Percentiles rank a stretch among this genome's conserved stretches.
Evolutionary conservation across 2,113 vertebrate species (phyloP).

Genomic region (Hiodon alosoides): DNA sequence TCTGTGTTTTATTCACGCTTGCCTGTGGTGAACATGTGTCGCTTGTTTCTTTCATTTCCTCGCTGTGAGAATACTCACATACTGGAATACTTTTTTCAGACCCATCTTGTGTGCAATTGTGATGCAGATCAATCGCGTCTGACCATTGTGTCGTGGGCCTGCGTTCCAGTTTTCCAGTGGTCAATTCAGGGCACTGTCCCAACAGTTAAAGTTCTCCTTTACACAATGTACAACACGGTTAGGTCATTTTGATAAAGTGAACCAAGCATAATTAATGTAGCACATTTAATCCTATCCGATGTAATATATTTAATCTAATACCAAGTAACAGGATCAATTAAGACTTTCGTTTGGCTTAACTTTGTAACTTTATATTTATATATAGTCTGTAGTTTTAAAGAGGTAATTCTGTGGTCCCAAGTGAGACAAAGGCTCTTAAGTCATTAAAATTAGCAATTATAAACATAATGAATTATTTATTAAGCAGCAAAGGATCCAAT

Average conservation of each 20-base stretch:
- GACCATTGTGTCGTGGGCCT: slow-evolving; percentile 35
- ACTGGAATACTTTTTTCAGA: background rate
- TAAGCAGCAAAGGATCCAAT: too few species aligned
- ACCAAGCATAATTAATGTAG: too few species aligned
- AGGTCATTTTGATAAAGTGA: background rate
- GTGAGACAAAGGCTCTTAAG: background rate
- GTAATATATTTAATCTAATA: too few species aligned
- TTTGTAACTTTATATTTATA: too few species aligned
- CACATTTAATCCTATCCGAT: too few species aligned
- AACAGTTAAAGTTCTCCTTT: slow-evolving; percentile 51
- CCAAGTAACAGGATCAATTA: too few species aligned
- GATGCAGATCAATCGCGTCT: slow-evolving; percentile 56
- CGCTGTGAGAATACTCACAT: slow-evolving; percentile 42
- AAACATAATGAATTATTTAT: background rate
- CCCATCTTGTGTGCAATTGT: slow-evolving; percentile 48
- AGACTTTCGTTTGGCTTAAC: too few species aligned
- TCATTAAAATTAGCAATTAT: background rate
- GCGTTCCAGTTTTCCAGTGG: slow-evolving; percentile 54
- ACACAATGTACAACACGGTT: slow-evolving; percentile 47
- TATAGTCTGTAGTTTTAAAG: too few species aligned
- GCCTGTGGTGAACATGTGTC: background rate
- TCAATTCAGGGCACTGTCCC: slow-evolving; percentile 47
- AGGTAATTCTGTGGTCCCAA: too few species aligned
- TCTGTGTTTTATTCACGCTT: background rate
- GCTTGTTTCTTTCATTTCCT: slow-evolving; percentile 13